Evolutionary conservation across 2,888 invertebrate genomes (phyloP).

Genomic region (Nephrocerus scutellatus): DNA sequence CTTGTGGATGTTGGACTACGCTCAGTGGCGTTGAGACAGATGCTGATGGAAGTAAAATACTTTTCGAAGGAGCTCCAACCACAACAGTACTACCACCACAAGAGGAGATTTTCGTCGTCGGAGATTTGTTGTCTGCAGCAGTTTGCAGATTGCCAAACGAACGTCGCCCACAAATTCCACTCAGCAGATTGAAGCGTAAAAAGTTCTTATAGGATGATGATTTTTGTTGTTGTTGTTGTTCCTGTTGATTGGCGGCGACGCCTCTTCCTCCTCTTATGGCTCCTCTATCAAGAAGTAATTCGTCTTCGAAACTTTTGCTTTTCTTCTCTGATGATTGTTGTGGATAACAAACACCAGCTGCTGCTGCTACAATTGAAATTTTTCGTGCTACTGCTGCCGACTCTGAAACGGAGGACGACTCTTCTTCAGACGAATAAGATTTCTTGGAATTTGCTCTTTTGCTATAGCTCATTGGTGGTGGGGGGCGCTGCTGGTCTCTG

Average conservation of each 20-base stretch:
- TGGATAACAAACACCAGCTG: constrained; percentile 8
- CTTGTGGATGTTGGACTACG: neutral
- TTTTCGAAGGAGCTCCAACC: constrained; percentile 1
- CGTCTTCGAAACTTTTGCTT: constrained; percentile 15
- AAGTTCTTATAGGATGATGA: constrained; percentile 15
- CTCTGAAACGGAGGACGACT: constrained; percentile 3
- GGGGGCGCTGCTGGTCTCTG: too few relatives aligned
- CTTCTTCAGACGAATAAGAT: constrained; percentile 19
- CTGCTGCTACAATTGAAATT: neutral
- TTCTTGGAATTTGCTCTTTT: constrained; percentile 14
- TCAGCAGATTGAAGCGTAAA: constrained; percentile 25
- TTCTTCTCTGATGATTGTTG: constrained; percentile 7
- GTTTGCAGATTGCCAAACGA: constrained; percentile 21
- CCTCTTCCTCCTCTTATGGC: too few relatives aligned
- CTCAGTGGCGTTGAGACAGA: constrained; percentile 7
- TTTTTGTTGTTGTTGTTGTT: constrained; percentile 7
- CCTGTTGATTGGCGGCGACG: constrained; percentile 2
- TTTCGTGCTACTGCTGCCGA: neutral
- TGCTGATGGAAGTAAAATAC: constrained; percentile 10
- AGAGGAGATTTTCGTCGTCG: too few relatives aligned
- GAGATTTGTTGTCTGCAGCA: too few relatives aligned
- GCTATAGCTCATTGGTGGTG: constrained; percentile 20
- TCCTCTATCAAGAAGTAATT: constrained; percentile 1
- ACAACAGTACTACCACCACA: too few relatives aligned
- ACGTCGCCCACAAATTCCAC: constrained; percentile 28